These are phyloP conservation scores for Nasua narica DNA, from an alignment of 2,797 vertebrate genomes.

Conservation along the genomic window DNA sequence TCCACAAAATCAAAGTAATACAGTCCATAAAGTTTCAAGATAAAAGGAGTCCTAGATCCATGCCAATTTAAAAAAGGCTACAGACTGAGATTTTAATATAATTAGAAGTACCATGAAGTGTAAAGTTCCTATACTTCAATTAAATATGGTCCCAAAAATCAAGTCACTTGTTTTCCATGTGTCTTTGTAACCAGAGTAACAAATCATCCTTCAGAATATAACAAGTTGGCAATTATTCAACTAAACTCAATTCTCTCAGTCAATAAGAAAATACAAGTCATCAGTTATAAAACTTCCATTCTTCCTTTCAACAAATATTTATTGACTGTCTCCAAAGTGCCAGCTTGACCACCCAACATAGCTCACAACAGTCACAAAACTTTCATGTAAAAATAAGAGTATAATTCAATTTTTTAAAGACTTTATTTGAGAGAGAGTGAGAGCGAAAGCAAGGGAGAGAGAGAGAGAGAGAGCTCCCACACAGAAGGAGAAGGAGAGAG, in stretches of 20 bases:
- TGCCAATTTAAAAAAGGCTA: background rate
- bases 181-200: background rate
- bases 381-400: background rate
- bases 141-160: slow-evolving; percentile 1
- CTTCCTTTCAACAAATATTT: slow-evolving; percentile 48
- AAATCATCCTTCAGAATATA: background rate
- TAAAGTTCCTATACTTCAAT: slow-evolving; percentile 15
- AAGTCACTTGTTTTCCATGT: background rate
- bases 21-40: background rate
- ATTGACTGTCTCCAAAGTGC: background rate
- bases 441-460: background rate
- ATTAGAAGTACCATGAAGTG: background rate
- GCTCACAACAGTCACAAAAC: background rate
- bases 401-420: background rate
- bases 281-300: background rate
- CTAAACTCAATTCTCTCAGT: slow-evolving; percentile 2
- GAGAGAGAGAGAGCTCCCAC: too few relatives aligned
- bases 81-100: background rate
- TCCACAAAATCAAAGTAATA: slow-evolving; percentile 27
- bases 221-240: background rate
- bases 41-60: background rate
- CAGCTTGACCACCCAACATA: background rate
- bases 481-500: background rate
- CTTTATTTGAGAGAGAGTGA: background rate
- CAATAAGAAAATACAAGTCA: slow-evolving; percentile 23